phyloP scores from a whole-genome alignment of 2,888 invertebrate species.

The Diarsia rubi region DNA sequence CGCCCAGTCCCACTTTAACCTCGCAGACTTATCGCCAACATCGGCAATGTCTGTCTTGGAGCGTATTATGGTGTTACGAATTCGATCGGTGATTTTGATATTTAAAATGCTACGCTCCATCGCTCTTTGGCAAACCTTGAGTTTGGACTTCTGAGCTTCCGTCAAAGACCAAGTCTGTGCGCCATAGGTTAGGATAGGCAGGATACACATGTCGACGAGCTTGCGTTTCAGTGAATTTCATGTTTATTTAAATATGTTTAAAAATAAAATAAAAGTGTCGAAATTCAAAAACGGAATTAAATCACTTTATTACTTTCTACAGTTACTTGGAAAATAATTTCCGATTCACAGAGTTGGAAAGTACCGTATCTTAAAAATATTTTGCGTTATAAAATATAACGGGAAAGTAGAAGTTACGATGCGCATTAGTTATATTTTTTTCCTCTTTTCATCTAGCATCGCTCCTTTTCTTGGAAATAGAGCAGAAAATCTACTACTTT shows the following conservation, averaged over 20 bases:
- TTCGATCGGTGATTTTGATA: too few species aligned
- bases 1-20: too few species aligned
- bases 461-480: conserved; percentile 1
- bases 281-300: neutral
- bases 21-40: too few species aligned
- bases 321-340: conserved; percentile 1
- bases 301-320: neutral
- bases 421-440: conserved; percentile 4
- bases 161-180: too few species aligned
- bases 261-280: neutral
- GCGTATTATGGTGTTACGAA: too few species aligned
- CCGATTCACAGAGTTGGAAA: neutral
- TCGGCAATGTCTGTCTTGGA: too few species aligned
- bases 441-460: conserved; percentile 23
- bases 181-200: too few species aligned
- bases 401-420: conserved; percentile 1
- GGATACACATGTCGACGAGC: too few species aligned
- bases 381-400: conserved; percentile 1
- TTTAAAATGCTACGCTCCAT: too few species aligned
- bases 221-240: too few species aligned
- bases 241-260: neutral
- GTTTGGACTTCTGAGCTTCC: too few species aligned
- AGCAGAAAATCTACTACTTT: conserved; percentile 23
- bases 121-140: too few species aligned
- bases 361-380: neutral